Percentiles rank a stretch among this genome's conserved stretches.
Evolutionary conservation across 2,113 vertebrate genomes (phyloP).

Genomic region (Chauna torquata): DNA sequence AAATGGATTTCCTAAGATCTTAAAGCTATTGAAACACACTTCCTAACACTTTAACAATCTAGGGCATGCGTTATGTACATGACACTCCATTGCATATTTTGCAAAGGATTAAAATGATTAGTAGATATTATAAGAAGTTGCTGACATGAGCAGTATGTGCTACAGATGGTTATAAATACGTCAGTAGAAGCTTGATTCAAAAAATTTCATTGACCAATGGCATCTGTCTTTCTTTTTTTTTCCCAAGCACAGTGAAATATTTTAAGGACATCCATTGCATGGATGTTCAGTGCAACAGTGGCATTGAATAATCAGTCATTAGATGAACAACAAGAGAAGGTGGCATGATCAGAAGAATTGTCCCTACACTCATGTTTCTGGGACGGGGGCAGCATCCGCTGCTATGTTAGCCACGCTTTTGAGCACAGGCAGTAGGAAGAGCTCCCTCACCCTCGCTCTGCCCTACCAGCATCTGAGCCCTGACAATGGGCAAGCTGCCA

Average conservation of each 20-base stretch:
- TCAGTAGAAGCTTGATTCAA: not conserved
- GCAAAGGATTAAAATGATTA: constrained; percentile 8
- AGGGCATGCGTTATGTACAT: not conserved
- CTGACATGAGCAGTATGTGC: not conserved
- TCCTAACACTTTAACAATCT: not conserved
- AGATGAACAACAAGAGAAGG: not conserved
- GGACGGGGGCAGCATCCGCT: not conserved
- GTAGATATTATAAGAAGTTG: not conserved
- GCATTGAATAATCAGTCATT: not conserved
- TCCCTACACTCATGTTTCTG: not conserved
- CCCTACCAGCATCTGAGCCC: not conserved
- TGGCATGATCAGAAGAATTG: not conserved
- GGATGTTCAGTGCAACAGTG: too few species aligned
- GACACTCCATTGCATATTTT: not conserved
- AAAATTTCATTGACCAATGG: not conserved
- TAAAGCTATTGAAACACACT: not conserved
- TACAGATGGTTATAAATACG: not conserved
- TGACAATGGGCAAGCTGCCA: not conserved
- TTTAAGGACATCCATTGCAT: not conserved
- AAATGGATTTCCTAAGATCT: not conserved
- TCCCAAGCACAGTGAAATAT: not conserved
- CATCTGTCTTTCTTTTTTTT: not conserved
- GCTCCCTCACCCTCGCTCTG: not conserved
- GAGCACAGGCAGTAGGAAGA: not conserved
- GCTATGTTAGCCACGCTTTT: not conserved